phyloP scores from a whole-genome alignment of 1,140 invertebrate genomes.

The Idris sp. region DNA sequence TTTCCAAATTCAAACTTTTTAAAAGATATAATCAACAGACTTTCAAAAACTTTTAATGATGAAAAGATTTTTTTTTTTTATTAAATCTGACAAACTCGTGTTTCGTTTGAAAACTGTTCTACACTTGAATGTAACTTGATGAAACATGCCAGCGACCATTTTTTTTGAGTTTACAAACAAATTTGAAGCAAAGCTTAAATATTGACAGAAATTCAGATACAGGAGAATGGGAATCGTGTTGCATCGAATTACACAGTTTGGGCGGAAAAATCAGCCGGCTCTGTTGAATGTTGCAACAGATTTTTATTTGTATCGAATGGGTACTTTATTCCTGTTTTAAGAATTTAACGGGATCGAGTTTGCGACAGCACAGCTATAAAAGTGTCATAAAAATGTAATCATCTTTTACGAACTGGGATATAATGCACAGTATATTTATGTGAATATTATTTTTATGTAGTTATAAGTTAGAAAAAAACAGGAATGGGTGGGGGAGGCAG shows the following conservation, averaged over 20 bases:
- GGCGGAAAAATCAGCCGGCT: conserved; percentile 30
- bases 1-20: too few relatives aligned
- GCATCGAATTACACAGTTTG: conserved; percentile 8
- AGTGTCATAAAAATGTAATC: conserved; percentile 52
- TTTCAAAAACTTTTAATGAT: too few relatives aligned
- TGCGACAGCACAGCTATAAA: conserved; percentile 28
- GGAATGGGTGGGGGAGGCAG: neutral
- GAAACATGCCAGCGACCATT: neutral
- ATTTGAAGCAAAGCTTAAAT: conserved; percentile 10
- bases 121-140: too few relatives aligned
- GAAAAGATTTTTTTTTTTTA: too few relatives aligned
- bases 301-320: conserved; percentile 55
- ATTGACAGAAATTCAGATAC: conserved; percentile 7
- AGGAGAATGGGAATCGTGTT: conserved; percentile 9
- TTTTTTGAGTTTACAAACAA: conserved; percentile 9
- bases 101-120: too few relatives aligned
- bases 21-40: too few relatives aligned
- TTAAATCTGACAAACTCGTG: too few relatives aligned
- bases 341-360: conserved; percentile 40
- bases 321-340: conserved; percentile 46
- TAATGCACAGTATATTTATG: conserved; percentile 40
- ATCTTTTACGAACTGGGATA: conserved; percentile 45
- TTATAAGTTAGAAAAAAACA: conserved; percentile 23
- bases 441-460: conserved; percentile 44
- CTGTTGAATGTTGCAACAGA: conserved; percentile 40